A percentile compares a stretch with the other conserved stretches of the same genome.
Evolutionary conservation across 2,797 vertebrate genomes (phyloP).

Genomic region (Brotula barbata): DNA sequence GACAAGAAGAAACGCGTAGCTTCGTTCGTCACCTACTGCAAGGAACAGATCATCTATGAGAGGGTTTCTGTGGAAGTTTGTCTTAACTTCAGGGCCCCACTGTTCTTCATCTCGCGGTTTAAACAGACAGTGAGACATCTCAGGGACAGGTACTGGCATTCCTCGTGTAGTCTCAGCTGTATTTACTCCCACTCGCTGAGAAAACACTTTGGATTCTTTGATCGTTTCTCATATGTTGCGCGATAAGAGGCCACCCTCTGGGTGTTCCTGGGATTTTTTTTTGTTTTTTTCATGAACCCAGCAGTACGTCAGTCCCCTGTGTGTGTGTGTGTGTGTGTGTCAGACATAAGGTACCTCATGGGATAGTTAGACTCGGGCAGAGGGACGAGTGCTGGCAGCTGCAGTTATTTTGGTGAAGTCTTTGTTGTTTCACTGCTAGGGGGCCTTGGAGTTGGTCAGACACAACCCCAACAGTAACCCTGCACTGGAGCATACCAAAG

Average conservation of each 20-base stretch:
- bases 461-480: conserved; percentile 4
- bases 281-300: conserved; percentile 33
- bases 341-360: conserved; percentile 28
- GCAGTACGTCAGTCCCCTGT: conserved; percentile 19
- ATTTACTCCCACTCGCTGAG: conserved; percentile 1
- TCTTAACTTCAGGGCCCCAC: conserved; percentile 9
- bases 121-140: background rate
- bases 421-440: conserved; percentile 61
- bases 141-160: background rate
- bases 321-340: conserved; percentile 27
- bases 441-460: conserved; percentile 52
- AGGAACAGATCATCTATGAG: background rate
- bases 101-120: conserved; percentile 10
- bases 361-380: conserved; percentile 45
- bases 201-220: conserved; percentile 6
- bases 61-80: conserved; percentile 14
- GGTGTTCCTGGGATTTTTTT: too few species aligned
- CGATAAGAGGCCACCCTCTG: conserved; percentile 65
- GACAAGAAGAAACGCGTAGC: background rate
- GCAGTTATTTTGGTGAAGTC: conserved; percentile 75
- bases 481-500: too few species aligned
- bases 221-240: too few species aligned
- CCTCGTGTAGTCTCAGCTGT: background rate
- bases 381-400: conserved; percentile 71
- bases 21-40: conserved; percentile 1